phyloP scores from a whole-genome alignment of 2,113 vertebrate genomes.

The Gobiocypris rarus region DNA sequence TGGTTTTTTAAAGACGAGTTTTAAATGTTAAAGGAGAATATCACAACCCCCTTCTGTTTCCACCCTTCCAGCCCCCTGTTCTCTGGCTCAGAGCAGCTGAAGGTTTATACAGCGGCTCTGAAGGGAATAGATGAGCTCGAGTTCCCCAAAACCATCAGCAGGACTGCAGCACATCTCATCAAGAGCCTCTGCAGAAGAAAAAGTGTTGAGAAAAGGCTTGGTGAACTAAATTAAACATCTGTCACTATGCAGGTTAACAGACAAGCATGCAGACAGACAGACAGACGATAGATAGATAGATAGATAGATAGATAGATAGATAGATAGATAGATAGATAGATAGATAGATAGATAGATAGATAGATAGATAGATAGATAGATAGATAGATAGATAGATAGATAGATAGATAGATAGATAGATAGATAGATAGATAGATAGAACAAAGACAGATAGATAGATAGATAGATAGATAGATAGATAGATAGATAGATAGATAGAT shows the following conservation, averaged over 20 bases:
- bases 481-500: neutral
- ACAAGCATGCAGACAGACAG: neutral
- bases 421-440: neutral
- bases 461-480: neutral
- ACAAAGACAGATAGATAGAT: neutral
- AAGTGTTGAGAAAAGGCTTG: neutral
- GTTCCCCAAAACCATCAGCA: slow-evolving; percentile 75
- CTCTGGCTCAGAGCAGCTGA: slow-evolving; percentile 66
- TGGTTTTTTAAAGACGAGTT: too few species aligned
- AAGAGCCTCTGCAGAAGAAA: slow-evolving; percentile 80
- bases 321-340: neutral
- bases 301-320: neutral
- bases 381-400: neutral
- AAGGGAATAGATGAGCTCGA: slow-evolving; percentile 74
- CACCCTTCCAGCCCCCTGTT: slow-evolving; percentile 72
- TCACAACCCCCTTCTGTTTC: slow-evolving; percentile 12
- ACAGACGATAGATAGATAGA: neutral
- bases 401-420: neutral
- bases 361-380: neutral
- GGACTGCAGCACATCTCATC: slow-evolving; percentile 71
- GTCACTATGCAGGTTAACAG: neutral
- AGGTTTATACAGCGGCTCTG: slow-evolving; percentile 68
- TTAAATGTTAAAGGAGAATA: neutral
- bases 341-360: neutral
- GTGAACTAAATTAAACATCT: neutral